Percentiles rank a stretch among this genome's conserved stretches.
phyloP scores from a whole-genome alignment of 2,888 invertebrate species.

The Syrphus vitripennis region DNA sequence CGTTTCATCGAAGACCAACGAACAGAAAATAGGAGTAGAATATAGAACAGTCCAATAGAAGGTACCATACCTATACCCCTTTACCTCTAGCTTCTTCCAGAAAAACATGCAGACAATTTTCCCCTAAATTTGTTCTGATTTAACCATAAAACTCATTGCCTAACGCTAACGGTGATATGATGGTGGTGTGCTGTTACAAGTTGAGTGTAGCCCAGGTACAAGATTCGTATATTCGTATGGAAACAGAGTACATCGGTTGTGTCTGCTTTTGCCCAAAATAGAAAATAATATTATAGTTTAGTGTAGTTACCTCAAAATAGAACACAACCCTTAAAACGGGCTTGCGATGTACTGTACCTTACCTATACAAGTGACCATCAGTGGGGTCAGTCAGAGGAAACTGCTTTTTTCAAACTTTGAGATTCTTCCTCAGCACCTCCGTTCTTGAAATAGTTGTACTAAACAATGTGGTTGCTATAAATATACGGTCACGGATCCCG shows the following conservation, averaged over 20 bases:
- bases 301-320: conserved; percentile 30
- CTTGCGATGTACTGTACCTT: background rate
- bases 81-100: background rate
- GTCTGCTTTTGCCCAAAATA: background rate
- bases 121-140: conserved; percentile 56
- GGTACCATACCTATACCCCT: no score
- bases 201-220: background rate
- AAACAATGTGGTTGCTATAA: no score
- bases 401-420: background rate
- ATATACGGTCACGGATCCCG: no score
- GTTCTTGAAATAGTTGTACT: no score
- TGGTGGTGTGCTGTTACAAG: conserved; percentile 2
- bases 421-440: no score
- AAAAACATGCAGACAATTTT: conserved; percentile 40
- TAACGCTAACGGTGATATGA: conserved; percentile 9
- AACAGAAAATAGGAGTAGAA: background rate
- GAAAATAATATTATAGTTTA: conserved; percentile 25
- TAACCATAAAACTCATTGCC: conserved; percentile 52
- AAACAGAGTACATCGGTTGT: background rate
- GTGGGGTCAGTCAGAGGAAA: conserved; percentile 3
- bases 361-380: background rate
- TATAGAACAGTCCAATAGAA: background rate
- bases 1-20: conserved; percentile 19
- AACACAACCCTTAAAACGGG: background rate
- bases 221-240: no score